Base-by-base conservation (phyloP, 1,140 invertebrate species). In the Drosophila erecta region DNA sequence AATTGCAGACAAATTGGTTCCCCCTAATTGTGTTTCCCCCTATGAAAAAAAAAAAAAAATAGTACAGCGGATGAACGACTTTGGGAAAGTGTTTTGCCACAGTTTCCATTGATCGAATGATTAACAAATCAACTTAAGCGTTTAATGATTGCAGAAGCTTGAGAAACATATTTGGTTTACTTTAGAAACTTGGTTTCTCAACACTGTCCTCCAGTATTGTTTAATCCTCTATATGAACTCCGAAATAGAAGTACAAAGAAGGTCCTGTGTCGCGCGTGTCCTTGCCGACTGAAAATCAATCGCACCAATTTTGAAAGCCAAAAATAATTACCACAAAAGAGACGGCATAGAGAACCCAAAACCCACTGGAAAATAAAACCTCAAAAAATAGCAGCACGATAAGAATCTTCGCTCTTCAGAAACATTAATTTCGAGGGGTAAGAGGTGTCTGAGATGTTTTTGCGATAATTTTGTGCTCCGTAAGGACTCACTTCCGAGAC, bases 1-100 rank as follows among this genome's bases (percentile, higher is more conserved):
- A 85, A 87, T 87, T 87, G 78, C 69, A 50, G 64, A 47, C 69
- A 78, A 85, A 85, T 85, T 81, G 83, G 60, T 74, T 61, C 50
- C 27, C 20, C 20, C 35, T 72, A 81, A 81, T 81, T 81, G 78
- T 56, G 47, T 37, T 60, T 67, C 37, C 37, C 30, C 20, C 0
- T 17, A 17, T 1, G 17, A 17, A 30, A 8, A 7, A 4, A 15
- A 24, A n/a, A 22, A 37, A n/a, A 40, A 30, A 11, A 17, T 1
- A 37, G 2, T 50, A 27, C 11, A 24, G 35, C 50, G 2, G 24
- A 61, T 61, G 33, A 65, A 30, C 56, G 17, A 15, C 27, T 40
- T 35, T 38, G 20, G n/a, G 53, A 17, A 22, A 30, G 53, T 40
- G 33, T 47, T 62, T 61, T 40, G 20, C 17, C 22, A 22, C 38